Evolutionary conservation across 1,140 invertebrate species (phyloP).

Genomic region (Bombus terrestris): DNA sequence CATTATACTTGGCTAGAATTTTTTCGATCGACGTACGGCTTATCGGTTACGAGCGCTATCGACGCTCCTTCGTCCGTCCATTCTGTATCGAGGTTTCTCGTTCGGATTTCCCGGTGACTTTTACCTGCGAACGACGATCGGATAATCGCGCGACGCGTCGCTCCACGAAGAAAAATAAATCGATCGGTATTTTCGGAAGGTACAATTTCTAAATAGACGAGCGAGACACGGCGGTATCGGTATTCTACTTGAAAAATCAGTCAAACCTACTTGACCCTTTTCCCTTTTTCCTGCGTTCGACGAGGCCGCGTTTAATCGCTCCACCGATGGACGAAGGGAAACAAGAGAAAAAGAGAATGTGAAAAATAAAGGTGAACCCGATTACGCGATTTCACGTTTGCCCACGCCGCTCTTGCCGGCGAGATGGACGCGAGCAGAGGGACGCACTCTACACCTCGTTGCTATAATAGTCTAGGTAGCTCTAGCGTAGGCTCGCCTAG

Average conservation of each 20-base stretch:
- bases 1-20: conserved; percentile 31
- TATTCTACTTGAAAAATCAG: background rate
- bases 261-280: background rate
- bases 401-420: conserved; percentile 15
- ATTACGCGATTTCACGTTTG: conserved; percentile 41
- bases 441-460: conserved; percentile 70
- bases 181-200: accelerated
- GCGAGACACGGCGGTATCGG: background rate
- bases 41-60: background rate
- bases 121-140: background rate
- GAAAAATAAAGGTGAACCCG: conserved; percentile 14
- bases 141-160: background rate
- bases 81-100: background rate
- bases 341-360: background rate
- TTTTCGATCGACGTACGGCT: conserved; percentile 6
- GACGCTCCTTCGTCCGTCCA: background rate
- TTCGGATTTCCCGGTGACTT: background rate
- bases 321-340: background rate
- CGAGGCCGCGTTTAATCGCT: background rate
- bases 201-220: accelerated
- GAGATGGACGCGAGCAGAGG: conserved; percentile 39
- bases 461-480: conserved; percentile 80
- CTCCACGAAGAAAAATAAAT: background rate
- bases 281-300: background rate
- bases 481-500: conserved; percentile 79